Evolutionary conservation across 2,113 vertebrate species (phyloP), one percentile per base, ranked within the genome.

Genomic region (Bufo gargarizans): DNA sequence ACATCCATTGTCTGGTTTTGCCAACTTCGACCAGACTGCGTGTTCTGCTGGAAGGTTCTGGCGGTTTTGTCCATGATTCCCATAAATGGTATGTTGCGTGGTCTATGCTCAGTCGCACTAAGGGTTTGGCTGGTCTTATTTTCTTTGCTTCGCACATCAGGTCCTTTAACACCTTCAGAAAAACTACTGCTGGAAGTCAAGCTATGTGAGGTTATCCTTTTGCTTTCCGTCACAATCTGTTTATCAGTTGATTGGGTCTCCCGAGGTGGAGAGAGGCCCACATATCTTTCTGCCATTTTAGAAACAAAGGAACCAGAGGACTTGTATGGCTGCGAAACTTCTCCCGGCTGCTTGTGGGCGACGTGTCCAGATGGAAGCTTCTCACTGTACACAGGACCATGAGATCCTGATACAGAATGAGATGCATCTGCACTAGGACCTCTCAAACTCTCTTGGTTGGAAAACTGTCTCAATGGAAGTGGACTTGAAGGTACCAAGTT

Each of bases 21-120:
- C 98, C 98, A 97, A 63, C 92, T 89, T 77, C 97, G 96, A 84
- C 82, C 81, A 0, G 92, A 77, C 0, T 90, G 92, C 9, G 89
- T 80, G 8, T 88, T 93, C 4, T 96, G 96, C 89, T 93, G 96
- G 80, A 97, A 96, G 87, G 96, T 97, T 88, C 98, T 93, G 0
- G 96, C 97, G 0, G 95, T 98, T 94, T 99, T 99, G 91, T 99
- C 98, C 89, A 92, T 99, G 91, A 99, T 93, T 12, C 98, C 98
- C 98, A 99, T 99, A 83, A 99, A 99, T 0, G 96, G 96, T 0
- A 95, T 96, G 0, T 90, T 97, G 83, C 98, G 95, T 19, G 96
- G 95, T 80, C 98, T 96, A 91, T 96, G 95, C 45, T 99, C 98
- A 0, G 92, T 76, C 0, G 93, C 3, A 4, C 93, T 91, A 90